Base-by-base conservation (phyloP, 2,888 invertebrate genomes). In the Panzeria rudis region DNA sequence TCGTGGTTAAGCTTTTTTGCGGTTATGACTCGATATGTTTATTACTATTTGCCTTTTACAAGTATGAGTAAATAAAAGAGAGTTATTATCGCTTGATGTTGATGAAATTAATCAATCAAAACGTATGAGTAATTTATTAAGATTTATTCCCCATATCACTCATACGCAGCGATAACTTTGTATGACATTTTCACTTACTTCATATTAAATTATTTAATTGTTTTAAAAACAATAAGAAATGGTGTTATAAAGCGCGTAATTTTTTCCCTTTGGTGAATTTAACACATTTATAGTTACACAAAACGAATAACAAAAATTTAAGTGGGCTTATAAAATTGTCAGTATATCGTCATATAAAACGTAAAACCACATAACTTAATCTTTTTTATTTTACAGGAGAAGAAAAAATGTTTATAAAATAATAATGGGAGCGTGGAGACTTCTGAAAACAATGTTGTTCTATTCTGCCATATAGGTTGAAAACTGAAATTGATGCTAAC, bases 71-170 rank as follows among this genome's bases (percentile, higher is more conserved):
- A 69, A 72, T 32, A 17, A 32, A 32, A 32, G 13, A 44, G 17
- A 41, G n/a, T 13, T 72, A 32, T 59, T 32, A n/a, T 72, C 20
- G 44, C 11, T 25, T 61, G 1, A 23, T 11, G 15, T 20, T 20
- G 6, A 59, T 50, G 9, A 47, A 68, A 50, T 68, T 61, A 78
- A 62, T 62, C 54, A 52, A 79, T 44, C 62, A 62, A 23, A 5
- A 23, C 52, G 62, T 54, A 61, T 79, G 13, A 35, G 44, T 79
- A 62, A 62, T 79, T 52, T 54, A 62, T 62, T 61, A 13, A 68
- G 13, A 54, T 68, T 32, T 61, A 47, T 47, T 4, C 3, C n/a
- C 38, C 61, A 61, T 47, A 56, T 77, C 47, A 59, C 56, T 76
- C 76, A 76, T 68, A 77, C 54, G 76, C 17, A 2, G 15, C 5